phyloP scores from a whole-genome alignment of 2,888 invertebrate genomes.

The Melipona bicolor region DNA sequence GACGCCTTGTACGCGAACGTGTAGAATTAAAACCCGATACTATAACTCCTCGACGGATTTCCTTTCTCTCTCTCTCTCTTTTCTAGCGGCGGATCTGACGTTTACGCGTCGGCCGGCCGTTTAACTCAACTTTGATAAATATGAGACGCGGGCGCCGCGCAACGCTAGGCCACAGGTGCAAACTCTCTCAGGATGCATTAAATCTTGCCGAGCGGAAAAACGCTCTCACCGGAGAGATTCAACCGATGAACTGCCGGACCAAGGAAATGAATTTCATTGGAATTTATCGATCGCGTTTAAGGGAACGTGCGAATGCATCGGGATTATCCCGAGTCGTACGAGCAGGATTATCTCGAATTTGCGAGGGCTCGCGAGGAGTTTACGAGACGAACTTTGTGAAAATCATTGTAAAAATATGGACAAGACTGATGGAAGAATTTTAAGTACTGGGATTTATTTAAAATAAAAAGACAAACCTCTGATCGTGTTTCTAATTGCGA shows the following conservation, averaged over 20 bases:
- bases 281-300: constrained; percentile 24
- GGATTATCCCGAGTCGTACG: neutral
- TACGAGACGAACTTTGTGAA: neutral
- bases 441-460: neutral
- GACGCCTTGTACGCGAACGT: constrained; percentile 39
- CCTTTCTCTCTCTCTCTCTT: neutral
- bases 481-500: neutral
- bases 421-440: neutral
- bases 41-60: constrained; percentile 41
- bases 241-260: constrained; percentile 15
- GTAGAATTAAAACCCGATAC: constrained; percentile 59
- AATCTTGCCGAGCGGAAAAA: constrained; percentile 30
- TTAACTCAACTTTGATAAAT: constrained; percentile 47
- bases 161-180: constrained; percentile 33
- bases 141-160: constrained; percentile 26
- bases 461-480: neutral
- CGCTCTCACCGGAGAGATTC: neutral
- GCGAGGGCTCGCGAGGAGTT: neutral
- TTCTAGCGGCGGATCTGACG: constrained; percentile 9
- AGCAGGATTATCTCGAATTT: neutral
- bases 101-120: constrained; percentile 38
- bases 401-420: neutral
- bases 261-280: constrained; percentile 20
- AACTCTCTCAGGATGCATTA: constrained; percentile 49
- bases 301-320: neutral